Percentiles rank a stretch among this genome's conserved stretches.
These are phyloP conservation scores for Nycticebus coucang DNA, from an alignment of 2,113 vertebrate species.

Conservation along the genomic window DNA sequence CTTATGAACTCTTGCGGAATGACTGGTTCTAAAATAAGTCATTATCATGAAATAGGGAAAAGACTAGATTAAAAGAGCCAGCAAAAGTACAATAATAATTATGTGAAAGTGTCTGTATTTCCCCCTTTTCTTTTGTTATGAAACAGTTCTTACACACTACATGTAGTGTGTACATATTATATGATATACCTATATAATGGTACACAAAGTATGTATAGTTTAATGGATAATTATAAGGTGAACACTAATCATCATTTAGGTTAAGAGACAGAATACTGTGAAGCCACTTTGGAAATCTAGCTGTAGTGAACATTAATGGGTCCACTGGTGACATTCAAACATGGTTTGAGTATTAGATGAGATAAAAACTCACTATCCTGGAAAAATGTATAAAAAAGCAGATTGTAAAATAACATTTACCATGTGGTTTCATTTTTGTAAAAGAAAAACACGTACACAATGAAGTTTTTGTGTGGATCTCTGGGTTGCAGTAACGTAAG, in stretches of 20 bases:
- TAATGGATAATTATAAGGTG: background rate
- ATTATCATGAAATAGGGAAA: background rate
- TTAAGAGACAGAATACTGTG: constrained; percentile 29
- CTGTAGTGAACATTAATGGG: background rate
- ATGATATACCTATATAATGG: background rate
- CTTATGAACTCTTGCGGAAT: background rate
- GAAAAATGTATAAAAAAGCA: background rate
- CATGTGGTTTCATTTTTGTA: background rate
- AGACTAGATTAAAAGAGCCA: background rate
- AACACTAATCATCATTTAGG: background rate
- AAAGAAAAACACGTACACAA: background rate
- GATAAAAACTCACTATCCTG: background rate
- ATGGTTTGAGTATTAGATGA: background rate
- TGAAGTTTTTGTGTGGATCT: background rate
- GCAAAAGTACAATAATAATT: background rate
- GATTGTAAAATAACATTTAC: background rate
- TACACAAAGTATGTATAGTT: background rate
- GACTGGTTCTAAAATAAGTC: background rate
- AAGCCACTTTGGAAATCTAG: background rate
- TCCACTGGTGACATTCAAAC: background rate
- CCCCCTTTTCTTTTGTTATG: background rate
- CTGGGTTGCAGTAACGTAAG: background rate
- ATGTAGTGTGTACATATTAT: background rate
- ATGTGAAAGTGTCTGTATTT: background rate
- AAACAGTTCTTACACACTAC: background rate